Conservation (phyloP, 2,888 invertebrate species). For the Argynnis bischoffii region DNA sequence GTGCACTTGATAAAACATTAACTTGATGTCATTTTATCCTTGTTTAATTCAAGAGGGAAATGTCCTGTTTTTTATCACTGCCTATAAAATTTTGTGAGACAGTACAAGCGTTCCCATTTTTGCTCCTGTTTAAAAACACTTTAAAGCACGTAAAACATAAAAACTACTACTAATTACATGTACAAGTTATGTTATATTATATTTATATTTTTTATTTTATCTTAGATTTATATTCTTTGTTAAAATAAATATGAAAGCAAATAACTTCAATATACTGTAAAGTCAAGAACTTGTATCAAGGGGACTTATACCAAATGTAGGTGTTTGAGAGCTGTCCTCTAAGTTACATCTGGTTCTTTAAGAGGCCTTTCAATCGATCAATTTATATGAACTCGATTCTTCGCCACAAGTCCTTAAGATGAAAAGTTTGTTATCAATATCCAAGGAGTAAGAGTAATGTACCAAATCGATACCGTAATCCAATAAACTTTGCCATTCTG, state of each 20-base stretch:
- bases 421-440: slow-evolving; percentile 33
- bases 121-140: no score
- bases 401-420: slow-evolving; percentile 21
- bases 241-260: neutral
- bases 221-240: neutral
- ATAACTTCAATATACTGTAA: slow-evolving; percentile 23
- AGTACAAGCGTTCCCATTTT: no score
- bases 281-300: slow-evolving; percentile 27
- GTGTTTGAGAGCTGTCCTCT: slow-evolving; percentile 31
- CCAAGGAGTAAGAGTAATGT: slow-evolving; percentile 27
- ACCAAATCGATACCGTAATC: slow-evolving; percentile 30
- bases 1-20: no score
- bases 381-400: slow-evolving; percentile 34
- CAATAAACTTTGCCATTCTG: slow-evolving; percentile 29
- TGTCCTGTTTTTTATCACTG: no score
- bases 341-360: slow-evolving; percentile 24
- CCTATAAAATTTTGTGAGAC: no score
- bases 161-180: no score
- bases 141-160: no score
- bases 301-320: slow-evolving; percentile 31
- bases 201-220: neutral
- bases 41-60: no score
- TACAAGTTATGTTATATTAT: neutral
- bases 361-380: slow-evolving; percentile 33
- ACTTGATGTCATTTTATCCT: no score